A percentile compares a stretch with the other conserved stretches of the same genome.
Conservation (phyloP, 2,113 vertebrate genomes). For the Gasterosteus aculeatus region DNA sequence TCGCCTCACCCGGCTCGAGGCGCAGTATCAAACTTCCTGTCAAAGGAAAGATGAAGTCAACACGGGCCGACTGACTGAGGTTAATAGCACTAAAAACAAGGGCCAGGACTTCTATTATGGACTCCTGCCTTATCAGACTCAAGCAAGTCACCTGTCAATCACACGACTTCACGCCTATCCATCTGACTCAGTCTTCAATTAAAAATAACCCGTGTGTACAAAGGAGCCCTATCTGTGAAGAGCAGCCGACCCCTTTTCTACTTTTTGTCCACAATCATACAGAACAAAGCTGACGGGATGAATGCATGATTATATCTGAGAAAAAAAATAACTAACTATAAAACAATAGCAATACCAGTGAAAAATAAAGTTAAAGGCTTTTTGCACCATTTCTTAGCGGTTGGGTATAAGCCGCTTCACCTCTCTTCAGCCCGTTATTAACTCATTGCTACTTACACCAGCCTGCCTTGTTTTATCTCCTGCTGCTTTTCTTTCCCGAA, state of each 20-base stretch:
- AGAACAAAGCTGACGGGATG: conserved; percentile 11
- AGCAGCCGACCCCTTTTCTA: conserved; percentile 45
- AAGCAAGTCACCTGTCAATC: conserved; percentile 73
- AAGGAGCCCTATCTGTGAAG: conserved; percentile 46
- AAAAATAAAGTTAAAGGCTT: not conserved
- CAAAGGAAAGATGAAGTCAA: conserved; percentile 68
- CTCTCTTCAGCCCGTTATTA: conserved; percentile 58
- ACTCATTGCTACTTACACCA: conserved; percentile 63
- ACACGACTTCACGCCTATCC: conserved; percentile 62
- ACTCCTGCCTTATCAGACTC: conserved; percentile 71
- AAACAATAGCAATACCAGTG: not conserved
- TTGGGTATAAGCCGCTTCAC: conserved; percentile 66
- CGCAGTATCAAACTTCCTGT: conserved; percentile 59
- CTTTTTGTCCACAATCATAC: conserved; percentile 15
- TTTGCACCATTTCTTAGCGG: conserved; percentile 3
- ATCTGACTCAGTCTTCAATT: conserved; percentile 59
- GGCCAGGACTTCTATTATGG: conserved; percentile 77
- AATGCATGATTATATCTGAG: conserved; percentile 26
- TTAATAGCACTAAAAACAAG: conserved; percentile 72
- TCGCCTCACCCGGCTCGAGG: conserved; percentile 60
- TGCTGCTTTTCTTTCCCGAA: conserved; percentile 69
- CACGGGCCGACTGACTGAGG: conserved; percentile 48
- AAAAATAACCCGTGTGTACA: conserved; percentile 45
- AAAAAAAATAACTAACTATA: not conserved
- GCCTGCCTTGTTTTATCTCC: conserved; percentile 67